Percentiles rank a stretch among this genome's conserved stretches.
phyloP scores from a whole-genome alignment of 2,888 invertebrate species.

The Sinhomidia bicolor region DNA sequence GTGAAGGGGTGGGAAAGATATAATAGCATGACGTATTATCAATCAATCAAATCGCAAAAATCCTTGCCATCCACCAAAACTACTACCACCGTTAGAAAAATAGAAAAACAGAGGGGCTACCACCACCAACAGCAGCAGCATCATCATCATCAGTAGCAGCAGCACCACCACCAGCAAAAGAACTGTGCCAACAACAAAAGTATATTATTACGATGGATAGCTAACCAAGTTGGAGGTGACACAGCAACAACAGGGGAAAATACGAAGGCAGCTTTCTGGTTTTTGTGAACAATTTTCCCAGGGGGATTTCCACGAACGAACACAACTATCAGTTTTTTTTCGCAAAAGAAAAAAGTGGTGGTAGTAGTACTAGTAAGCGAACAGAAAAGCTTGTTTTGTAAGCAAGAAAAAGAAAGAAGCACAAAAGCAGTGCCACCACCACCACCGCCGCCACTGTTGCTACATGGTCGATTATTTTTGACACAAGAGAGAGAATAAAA shows the following conservation, averaged over 20 bases:
- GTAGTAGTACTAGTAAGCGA: not conserved
- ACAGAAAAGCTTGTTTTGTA: slow-evolving; percentile 3
- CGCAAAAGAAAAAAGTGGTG: not conserved
- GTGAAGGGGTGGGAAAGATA: slow-evolving; percentile 27
- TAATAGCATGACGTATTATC: slow-evolving; percentile 48
- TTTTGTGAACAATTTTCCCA: slow-evolving; percentile 21
- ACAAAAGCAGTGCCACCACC: no score
- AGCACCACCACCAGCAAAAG: no score
- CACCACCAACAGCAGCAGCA: no score
- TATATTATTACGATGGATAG: not conserved
- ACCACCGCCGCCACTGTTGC: no score
- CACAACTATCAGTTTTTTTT: not conserved
- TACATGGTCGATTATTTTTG: not conserved
- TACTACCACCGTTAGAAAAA: not conserved
- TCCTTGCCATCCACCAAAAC: not conserved
- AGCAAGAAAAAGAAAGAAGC: no score
- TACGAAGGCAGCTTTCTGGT: slow-evolving; percentile 11
- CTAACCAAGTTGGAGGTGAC: not conserved
- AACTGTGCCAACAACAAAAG: not conserved
- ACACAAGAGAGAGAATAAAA: no score
- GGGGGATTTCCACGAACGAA: slow-evolving; percentile 27
- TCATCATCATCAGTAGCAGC: not conserved
- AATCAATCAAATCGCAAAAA: slow-evolving; percentile 49
- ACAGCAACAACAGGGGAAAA: not conserved
- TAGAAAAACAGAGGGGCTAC: not conserved